These are phyloP conservation scores for Iguana delicatissima DNA, from an alignment of 2,797 vertebrate species.

Conservation along the genomic window DNA sequence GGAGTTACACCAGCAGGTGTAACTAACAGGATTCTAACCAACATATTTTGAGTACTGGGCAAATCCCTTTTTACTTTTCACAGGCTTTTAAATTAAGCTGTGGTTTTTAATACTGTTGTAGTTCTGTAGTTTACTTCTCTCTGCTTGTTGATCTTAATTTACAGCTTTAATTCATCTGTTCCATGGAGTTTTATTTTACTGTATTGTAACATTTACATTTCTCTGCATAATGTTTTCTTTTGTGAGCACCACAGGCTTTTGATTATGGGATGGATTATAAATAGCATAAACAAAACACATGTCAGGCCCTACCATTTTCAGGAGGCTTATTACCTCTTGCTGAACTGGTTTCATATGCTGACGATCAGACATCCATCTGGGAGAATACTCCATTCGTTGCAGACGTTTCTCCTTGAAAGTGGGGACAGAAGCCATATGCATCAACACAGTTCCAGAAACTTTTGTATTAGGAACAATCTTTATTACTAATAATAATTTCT, in stretches of 20 bases:
- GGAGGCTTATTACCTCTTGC: conserved; percentile 82
- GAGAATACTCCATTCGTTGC: conserved; percentile 86
- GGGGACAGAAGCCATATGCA: conserved; percentile 70
- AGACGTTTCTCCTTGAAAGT: conserved; percentile 87
- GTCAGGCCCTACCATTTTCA: conserved; percentile 52
- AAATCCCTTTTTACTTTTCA: neutral
- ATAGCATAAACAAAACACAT: neutral
- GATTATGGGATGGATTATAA: neutral
- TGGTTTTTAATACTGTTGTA: neutral
- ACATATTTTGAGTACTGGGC: too few relatives aligned
- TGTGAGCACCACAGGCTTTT: neutral
- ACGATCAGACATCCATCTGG: conserved; percentile 82
- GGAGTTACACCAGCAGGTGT: too few relatives aligned
- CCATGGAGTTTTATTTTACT: neutral
- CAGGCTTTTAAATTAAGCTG: neutral
- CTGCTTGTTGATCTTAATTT: neutral
- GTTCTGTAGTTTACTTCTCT: neutral
- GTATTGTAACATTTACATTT: neutral
- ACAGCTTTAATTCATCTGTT: neutral
- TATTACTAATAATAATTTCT: neutral
- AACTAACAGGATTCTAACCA: too few relatives aligned
- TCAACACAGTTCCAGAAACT: conserved; percentile 64
- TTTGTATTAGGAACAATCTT: conserved; percentile 38
- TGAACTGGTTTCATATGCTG: conserved; percentile 82
- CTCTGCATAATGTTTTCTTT: neutral